Evolutionary conservation across 2,113 vertebrate species (phyloP).

Genomic region (Chamaea fasciata): DNA sequence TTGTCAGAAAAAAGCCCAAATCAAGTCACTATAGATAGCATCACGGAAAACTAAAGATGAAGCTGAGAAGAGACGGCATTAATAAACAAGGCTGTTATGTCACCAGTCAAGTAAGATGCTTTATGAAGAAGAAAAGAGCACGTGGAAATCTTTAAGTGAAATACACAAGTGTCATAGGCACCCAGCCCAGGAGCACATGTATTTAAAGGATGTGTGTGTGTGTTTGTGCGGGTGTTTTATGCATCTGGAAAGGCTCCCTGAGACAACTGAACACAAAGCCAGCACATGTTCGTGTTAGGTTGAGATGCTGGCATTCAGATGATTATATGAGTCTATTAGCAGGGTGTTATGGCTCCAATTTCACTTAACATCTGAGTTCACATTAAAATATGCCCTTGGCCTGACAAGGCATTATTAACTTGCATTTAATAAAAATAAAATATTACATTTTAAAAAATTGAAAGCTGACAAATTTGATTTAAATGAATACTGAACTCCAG

Average conservation of each 20-base stretch:
- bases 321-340: slow-evolving; percentile 38
- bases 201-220: not conserved
- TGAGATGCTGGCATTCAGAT: slow-evolving; percentile 18
- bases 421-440: slow-evolving; percentile 68
- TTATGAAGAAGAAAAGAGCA: not conserved
- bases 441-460: slow-evolving; percentile 52
- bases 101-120: not conserved
- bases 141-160: accelerated
- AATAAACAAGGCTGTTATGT: not conserved
- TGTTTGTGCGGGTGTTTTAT: not conserved
- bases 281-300: not conserved
- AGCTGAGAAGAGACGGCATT: not conserved
- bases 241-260: not conserved
- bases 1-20: not conserved
- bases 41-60: not conserved
- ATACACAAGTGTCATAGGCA: accelerated
- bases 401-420: slow-evolving; percentile 68
- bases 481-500: slow-evolving; percentile 66
- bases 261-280: not conserved
- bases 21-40: not conserved
- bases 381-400: slow-evolving; percentile 53
- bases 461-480: slow-evolving; percentile 71
- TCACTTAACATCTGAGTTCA: slow-evolving; percentile 45
- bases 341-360: slow-evolving; percentile 4
- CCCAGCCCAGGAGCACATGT: accelerated